phyloP scores from a whole-genome alignment of 1,140 invertebrate species.

The Hylaeus anthracinus region DNA sequence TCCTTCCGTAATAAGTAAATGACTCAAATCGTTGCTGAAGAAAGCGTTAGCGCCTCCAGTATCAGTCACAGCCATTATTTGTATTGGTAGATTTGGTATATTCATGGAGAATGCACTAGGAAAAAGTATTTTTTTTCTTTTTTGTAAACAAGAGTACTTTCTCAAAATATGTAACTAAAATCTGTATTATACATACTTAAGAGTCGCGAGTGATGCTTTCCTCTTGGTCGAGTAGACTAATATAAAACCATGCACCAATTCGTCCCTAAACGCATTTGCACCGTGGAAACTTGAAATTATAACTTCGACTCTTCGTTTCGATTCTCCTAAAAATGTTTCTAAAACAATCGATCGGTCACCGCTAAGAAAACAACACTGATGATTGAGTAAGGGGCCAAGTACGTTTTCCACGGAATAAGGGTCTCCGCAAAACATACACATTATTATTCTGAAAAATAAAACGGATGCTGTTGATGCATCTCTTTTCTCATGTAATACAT shows the following conservation, averaged over 20 bases:
- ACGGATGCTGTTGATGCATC: constrained; percentile 8
- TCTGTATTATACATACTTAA: constrained; percentile 86
- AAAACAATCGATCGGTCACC: constrained; percentile 93
- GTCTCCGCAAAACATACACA: constrained; percentile 99
- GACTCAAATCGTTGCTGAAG: constrained; percentile 93
- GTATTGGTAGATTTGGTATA: constrained; percentile 96
- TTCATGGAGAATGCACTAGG: constrained; percentile 95
- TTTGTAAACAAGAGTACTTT: constrained; percentile 10
- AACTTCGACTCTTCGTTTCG: constrained; percentile 94
- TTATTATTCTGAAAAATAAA: constrained; percentile 88
- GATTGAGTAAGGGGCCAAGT: constrained; percentile 91
- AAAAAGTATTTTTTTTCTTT: neutral
- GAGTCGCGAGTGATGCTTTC: constrained; percentile 95
- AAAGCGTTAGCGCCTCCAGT: constrained; percentile 92
- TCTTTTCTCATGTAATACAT: constrained; percentile 28
- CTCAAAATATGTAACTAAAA: neutral
- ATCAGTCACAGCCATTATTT: constrained; percentile 96
- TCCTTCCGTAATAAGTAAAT: constrained; percentile 95
- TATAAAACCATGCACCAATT: constrained; percentile 97
- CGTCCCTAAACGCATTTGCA: constrained; percentile 94
- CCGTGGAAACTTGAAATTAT: constrained; percentile 98
- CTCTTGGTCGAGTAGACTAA: constrained; percentile 97
- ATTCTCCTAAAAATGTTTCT: constrained; percentile 94
- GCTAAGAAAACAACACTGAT: constrained; percentile 93
- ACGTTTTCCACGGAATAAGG: constrained; percentile 95